Base-by-base conservation (phyloP, 1,140 invertebrate species). In the Apocrypta bakeri region DNA sequence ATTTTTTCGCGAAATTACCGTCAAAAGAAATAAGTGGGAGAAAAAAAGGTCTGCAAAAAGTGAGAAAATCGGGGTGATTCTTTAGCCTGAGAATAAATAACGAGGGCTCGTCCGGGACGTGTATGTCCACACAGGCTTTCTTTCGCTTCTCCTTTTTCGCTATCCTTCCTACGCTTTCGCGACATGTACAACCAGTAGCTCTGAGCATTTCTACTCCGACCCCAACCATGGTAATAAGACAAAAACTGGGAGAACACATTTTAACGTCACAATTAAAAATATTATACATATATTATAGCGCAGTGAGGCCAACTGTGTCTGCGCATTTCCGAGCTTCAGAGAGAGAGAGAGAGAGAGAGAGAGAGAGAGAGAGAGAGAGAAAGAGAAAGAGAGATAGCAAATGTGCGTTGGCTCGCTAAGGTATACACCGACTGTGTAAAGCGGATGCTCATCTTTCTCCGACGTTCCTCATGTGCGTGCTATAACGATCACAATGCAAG, bases 181-280 rank as follows among this genome's bases (percentile, higher is more conserved):
- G 61, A 66, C 31, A 42, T 66, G 75, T 42, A 72, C 21, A 40
- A n/a, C 83, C 81, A 81, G 73, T 71, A 84, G 82, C 85, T 85
- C 76, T 25, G 81, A 76, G 56, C 81, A 73, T 78, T 78, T 72
- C 84, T 82, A 82, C 25, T 25, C 42, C 74, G 85, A 87, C 83
- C 85, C 87, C 87, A 85, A 88, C 86, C 87, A 87, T 83, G 86
- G 84, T 87, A 88, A 87, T 86, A 88, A 87, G 87, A 89, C 85
- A 87, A 89, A 88, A 88, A 88, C 85, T 85, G 86, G 85, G 80
- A 72, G 86, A 88, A 89, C 88, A 90, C 88, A 90, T 90, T 90
- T 90, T 89, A 89, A 89, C 87, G 90, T 90, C 90, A 90, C 88
- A 90, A 90, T 90, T 89, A 90, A 90, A 90, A 90, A 90, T 89